These are phyloP conservation scores for Pristionchus japonicus DNA, from an alignment of 2,888 invertebrate genomes.

Conservation along the genomic window DNA sequence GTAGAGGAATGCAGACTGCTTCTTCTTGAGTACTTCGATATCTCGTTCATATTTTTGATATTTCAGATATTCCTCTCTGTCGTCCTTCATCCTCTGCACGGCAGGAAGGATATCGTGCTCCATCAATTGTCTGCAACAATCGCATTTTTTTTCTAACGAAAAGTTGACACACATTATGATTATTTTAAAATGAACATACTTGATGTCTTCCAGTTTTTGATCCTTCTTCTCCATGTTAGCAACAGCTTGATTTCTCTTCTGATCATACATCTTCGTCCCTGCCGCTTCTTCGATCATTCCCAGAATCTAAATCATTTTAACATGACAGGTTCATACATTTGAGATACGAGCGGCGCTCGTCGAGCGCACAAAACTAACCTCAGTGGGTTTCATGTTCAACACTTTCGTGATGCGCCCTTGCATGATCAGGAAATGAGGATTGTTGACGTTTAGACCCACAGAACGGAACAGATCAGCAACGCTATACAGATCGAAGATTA, in stretches of 20 bases:
- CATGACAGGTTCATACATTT: too few species aligned
- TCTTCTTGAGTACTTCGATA: constrained; percentile 85
- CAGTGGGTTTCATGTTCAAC: constrained; percentile 96
- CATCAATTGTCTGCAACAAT: constrained; percentile 76
- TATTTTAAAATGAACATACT: neutral
- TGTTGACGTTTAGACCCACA: constrained; percentile 96
- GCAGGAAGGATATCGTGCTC: constrained; percentile 91
- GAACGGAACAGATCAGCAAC: constrained; percentile 96
- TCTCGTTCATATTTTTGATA: constrained; percentile 89
- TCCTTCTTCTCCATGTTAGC: constrained; percentile 93
- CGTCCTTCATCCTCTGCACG: constrained; percentile 87
- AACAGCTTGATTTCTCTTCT: constrained; percentile 88
- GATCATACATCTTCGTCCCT: constrained; percentile 95
- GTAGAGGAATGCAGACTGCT: constrained; percentile 82
- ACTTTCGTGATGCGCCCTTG: constrained; percentile 99
- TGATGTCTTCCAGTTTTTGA: constrained; percentile 87
- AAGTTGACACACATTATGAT: too few species aligned
- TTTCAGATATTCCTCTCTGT: constrained; percentile 83
- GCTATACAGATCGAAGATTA: too few species aligned
- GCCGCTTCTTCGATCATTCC: constrained; percentile 99
- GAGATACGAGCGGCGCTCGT: too few species aligned
- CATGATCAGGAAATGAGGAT: constrained; percentile 98
- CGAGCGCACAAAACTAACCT: constrained; percentile 83
- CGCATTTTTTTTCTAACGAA: too few species aligned
- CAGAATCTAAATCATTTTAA: constrained; percentile 81